These are phyloP conservation scores for Lucinisca nassula DNA, from an alignment of 2,888 invertebrate species.

Conservation along the genomic window DNA sequence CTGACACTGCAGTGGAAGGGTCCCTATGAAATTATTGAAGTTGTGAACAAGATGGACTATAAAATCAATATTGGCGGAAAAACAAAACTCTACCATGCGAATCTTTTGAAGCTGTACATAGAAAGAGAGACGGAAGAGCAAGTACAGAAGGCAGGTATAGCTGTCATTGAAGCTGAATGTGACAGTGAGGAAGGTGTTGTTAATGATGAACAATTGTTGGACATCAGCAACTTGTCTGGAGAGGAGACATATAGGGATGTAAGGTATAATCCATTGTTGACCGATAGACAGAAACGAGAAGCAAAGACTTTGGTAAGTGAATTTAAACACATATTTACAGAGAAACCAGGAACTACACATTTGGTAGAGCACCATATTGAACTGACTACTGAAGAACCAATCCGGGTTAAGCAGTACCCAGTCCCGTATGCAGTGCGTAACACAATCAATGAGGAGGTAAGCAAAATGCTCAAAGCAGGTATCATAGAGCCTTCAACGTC, in stretches of 20 bases:
- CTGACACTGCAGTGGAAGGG: conserved; percentile 35
- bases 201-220: neutral
- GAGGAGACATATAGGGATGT: neutral
- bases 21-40: conserved; percentile 21
- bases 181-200: neutral
- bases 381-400: neutral
- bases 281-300: neutral
- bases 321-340: neutral
- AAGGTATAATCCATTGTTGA: neutral
- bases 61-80: conserved; percentile 3
- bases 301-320: neutral
- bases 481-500: neutral
- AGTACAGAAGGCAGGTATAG: neutral
- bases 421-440: neutral
- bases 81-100: conserved; percentile 8
- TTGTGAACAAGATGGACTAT: conserved; percentile 27
- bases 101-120: conserved; percentile 22
- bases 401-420: neutral
- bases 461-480: neutral
- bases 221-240: neutral
- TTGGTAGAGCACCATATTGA: conserved; percentile 8
- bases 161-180: neutral
- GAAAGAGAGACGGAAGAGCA: neutral
- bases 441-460: neutral
- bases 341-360: conserved; percentile 1